phyloP scores from a whole-genome alignment of 2,888 invertebrate genomes.

The Spilarctia lutea region DNA sequence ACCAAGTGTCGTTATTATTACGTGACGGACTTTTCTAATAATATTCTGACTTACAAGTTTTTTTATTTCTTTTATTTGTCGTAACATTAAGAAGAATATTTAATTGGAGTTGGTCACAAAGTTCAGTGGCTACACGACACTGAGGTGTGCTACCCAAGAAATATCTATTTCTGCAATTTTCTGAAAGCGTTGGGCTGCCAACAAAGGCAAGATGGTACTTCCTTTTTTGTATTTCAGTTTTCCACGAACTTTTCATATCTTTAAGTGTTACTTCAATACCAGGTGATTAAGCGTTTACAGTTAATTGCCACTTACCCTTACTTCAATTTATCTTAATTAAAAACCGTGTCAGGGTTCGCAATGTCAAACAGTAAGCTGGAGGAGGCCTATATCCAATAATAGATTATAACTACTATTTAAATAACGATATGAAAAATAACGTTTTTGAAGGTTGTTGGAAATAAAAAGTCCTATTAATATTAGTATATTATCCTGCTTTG shows the following conservation, averaged over 20 bases:
- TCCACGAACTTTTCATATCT: not conserved
- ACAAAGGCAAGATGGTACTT: not conserved
- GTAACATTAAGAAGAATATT: not conserved
- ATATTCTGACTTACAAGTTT: not conserved
- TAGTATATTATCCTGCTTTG: not conserved
- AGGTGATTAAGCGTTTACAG: not conserved
- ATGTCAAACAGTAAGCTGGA: too few species aligned
- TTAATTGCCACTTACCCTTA: not conserved
- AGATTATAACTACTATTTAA: too few species aligned
- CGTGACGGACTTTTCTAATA: not conserved
- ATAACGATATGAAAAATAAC: too few species aligned
- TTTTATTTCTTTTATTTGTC: not conserved
- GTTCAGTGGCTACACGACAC: not conserved
- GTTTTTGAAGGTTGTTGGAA: too few species aligned
- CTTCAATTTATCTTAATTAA: not conserved
- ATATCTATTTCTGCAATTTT: not conserved
- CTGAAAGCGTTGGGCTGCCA: not conserved
- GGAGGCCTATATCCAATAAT: too few species aligned
- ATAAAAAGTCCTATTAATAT: not conserved
- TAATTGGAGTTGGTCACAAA: not conserved
- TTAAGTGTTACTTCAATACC: not conserved
- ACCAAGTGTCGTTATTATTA: constrained; percentile 5
- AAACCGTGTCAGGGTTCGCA: not conserved
- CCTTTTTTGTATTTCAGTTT: not conserved
- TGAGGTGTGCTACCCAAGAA: not conserved